Percentiles rank a stretch among this genome's conserved stretches.
Evolutionary conservation across 2,888 invertebrate genomes (phyloP).

Genomic region (Mycalesis mineus): DNA sequence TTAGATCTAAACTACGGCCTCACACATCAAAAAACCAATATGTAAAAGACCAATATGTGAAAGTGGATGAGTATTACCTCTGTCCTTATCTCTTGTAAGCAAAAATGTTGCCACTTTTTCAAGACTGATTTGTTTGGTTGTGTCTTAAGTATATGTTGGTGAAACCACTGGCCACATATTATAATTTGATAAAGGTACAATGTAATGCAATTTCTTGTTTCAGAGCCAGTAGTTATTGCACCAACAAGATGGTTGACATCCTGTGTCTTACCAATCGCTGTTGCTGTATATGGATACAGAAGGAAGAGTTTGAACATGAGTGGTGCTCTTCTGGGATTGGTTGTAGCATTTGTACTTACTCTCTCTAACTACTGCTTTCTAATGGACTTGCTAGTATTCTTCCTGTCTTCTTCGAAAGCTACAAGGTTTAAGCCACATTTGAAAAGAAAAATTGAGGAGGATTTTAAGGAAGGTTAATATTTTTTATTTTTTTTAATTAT

Average conservation of each 20-base stretch:
- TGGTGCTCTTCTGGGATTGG: slow-evolving; percentile 83
- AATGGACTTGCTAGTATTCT: slow-evolving; percentile 85
- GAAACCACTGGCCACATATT: no score
- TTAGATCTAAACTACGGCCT: no score
- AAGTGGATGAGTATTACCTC: no score
- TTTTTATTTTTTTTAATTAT: no score
- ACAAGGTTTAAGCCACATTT: slow-evolving; percentile 84
- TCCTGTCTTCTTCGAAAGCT: slow-evolving; percentile 87
- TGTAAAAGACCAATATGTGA: no score
- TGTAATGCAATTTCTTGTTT: slow-evolving; percentile 35
- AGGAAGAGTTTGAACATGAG: slow-evolving; percentile 83
- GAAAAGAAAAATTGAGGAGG: slow-evolving; percentile 84
- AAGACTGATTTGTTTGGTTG: no score
- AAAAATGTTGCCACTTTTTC: no score
- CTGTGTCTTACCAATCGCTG: slow-evolving; percentile 80
- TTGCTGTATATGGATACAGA: slow-evolving; percentile 82
- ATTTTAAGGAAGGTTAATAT: slow-evolving; percentile 85
- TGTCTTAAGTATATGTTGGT: no score
- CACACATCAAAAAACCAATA: no score
- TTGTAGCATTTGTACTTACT: slow-evolving; percentile 87
- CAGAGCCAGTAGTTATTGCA: slow-evolving; percentile 79
- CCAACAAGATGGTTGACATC: slow-evolving; percentile 83
- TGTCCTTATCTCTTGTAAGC: no score
- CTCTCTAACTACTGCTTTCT: slow-evolving; percentile 88
- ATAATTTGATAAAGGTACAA: no score